Evolutionary conservation across 2,797 vertebrate genomes (phyloP).

Genomic region (Eremophila alpestris): DNA sequence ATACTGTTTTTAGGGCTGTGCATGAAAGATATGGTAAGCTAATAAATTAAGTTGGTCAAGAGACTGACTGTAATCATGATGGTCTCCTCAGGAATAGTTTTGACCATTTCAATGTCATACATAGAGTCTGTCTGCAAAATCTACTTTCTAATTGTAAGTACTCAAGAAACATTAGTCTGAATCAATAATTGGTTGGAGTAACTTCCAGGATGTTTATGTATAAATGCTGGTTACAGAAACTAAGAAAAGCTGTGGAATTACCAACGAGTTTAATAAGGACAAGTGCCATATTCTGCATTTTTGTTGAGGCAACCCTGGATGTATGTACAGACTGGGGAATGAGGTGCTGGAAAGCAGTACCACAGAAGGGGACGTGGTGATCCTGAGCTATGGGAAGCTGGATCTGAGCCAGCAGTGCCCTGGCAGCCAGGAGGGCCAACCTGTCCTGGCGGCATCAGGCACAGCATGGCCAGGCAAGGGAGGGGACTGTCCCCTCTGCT

Average conservation of each 20-base stretch:
- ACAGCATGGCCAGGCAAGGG: background rate
- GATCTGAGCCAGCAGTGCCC: background rate
- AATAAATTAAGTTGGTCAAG: background rate
- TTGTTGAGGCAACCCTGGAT: background rate
- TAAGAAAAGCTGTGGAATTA: background rate
- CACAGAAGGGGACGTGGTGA: fast-evolving
- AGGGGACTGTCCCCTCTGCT: background rate
- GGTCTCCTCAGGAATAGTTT: background rate
- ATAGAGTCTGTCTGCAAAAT: background rate
- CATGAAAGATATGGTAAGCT: background rate
- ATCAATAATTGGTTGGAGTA: background rate
- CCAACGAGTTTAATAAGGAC: background rate
- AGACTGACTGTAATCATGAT: background rate
- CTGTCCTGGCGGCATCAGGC: background rate
- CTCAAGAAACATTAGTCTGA: background rate
- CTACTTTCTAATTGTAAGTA: background rate
- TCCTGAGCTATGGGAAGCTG: fast-evolving
- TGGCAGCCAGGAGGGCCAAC: background rate
- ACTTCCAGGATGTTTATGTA: background rate
- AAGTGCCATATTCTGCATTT: background rate
- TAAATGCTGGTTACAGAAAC: background rate
- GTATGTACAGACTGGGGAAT: fast-evolving
- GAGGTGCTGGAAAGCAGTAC: fast-evolving
- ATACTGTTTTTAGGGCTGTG: background rate
- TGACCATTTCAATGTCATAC: background rate